Evolutionary conservation across 2,797 vertebrate species (phyloP).

Genomic region (Eulemur rubriventer): DNA sequence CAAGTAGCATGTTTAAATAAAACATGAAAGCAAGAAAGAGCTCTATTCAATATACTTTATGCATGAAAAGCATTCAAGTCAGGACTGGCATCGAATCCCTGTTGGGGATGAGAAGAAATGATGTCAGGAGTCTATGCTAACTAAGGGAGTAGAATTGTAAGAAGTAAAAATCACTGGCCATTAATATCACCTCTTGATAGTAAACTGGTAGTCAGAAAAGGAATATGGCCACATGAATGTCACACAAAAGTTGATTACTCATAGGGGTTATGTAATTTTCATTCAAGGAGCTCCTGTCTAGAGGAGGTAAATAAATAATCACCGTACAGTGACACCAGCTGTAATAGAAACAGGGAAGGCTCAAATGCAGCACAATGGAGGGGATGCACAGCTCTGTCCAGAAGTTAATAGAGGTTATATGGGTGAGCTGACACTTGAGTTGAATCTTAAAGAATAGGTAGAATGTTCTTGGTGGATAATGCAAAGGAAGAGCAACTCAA

Average conservation of each 20-base stretch:
- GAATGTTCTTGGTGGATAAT: not conserved
- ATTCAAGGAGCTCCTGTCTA: not conserved
- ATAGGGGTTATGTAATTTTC: not conserved
- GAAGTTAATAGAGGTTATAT: not conserved
- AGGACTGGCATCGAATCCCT: not conserved
- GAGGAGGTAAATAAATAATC: not conserved
- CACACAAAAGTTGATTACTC: not conserved
- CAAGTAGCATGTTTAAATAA: conserved; percentile 46
- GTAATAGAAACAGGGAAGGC: not conserved
- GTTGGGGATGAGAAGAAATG: not conserved
- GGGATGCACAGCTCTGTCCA: not conserved
- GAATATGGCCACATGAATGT: not conserved
- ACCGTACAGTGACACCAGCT: not conserved
- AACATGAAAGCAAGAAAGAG: conserved; percentile 40
- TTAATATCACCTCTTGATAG: conserved; percentile 47
- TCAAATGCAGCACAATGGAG: not conserved
- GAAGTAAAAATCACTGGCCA: not conserved
- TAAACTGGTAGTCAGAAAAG: not conserved
- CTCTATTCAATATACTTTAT: not conserved
- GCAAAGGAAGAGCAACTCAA: not conserved
- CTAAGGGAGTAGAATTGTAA: not conserved
- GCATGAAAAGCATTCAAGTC: conserved; percentile 15
- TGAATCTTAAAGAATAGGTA: not conserved
- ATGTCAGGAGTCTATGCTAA: not conserved
- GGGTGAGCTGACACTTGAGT: not conserved